Conservation (phyloP, 2,113 vertebrate species). For the Melospiza georgiana region DNA sequence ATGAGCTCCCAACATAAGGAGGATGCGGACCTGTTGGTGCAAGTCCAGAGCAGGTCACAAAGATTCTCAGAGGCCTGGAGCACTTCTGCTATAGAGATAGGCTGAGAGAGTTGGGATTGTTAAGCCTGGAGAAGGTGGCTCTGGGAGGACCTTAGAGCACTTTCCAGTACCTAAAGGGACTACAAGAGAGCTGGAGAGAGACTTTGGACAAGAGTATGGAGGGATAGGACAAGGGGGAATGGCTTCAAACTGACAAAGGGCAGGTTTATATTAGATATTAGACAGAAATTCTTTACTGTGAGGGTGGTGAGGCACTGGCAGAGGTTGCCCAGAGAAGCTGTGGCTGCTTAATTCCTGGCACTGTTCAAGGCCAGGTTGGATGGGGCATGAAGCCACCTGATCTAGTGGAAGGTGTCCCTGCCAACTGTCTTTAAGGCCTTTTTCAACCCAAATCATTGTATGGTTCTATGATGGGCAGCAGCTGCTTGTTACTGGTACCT, state of each 20-base stretch:
- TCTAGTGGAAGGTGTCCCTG: neutral
- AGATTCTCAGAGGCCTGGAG: neutral
- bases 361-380: neutral
- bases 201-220: neutral
- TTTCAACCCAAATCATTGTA: neutral
- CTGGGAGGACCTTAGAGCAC: neutral
- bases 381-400: neutral
- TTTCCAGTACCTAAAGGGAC: neutral
- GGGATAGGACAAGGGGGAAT: neutral
- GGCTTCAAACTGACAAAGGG: neutral
- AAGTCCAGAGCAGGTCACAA: neutral
- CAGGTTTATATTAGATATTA: neutral
- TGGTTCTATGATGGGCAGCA: neutral
- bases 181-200: neutral
- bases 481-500: neutral
- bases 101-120: neutral
- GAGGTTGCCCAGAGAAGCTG: too few species aligned
- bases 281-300: neutral
- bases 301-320: neutral
- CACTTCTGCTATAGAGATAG: neutral
- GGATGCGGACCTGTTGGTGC: neutral
- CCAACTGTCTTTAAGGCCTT: neutral
- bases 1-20: neutral
- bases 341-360: too few species aligned
- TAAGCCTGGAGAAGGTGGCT: neutral